Base-by-base conservation (phyloP, 2,797 vertebrate genomes). In the Dicrostonyx torquatus region DNA sequence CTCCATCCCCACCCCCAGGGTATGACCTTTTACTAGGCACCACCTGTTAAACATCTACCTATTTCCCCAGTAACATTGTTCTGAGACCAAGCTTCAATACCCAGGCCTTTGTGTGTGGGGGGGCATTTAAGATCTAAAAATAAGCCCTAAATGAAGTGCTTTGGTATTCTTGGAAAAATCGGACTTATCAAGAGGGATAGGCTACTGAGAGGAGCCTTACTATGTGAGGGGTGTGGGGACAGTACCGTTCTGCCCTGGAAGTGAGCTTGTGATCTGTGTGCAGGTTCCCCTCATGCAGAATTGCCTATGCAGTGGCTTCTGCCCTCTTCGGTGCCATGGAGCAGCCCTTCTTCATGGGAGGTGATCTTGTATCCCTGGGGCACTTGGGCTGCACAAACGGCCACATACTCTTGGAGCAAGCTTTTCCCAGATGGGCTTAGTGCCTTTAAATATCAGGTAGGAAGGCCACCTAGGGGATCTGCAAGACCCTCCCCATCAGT, bases 211-310 rank as follows among this genome's bases (percentile, higher is more conserved):
- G 22, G 48, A 18, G 1, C n/a, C 73, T 31, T 14, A 0, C 66
- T 43, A 68, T 60, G 72, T 26, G 50, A 20, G 58, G 13, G 37
- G 18, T 0, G 18, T 50, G 26, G 58, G 53, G 2, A 5, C 53
- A 83, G 68, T 1, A 0, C 12, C 0, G 0, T 48, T 31, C 55
- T 55, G 31, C 22, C 8, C 43, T 12, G 5, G 48, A 82, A 18
- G 29, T 3, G 29, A 58, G 50, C 22, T 58, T 29, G 62, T 29
- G 2, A 17, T 70, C 64, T 66, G 20, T 4, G 14, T 5, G 29
- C 80, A 40, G 22, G 2, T 68, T 34, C 26, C 26, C 20, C 68
- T 76, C 29, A 26, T 73, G n/a, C 12, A 1, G 2, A 45, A 45
- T 17, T 14, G 45, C 12, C 77, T 31, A 15, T 95, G 34, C 66